These are phyloP conservation scores for Acipenser oxyrinchus DNA, from an alignment of 2,797 vertebrate genomes.

Conservation along the genomic window DNA sequence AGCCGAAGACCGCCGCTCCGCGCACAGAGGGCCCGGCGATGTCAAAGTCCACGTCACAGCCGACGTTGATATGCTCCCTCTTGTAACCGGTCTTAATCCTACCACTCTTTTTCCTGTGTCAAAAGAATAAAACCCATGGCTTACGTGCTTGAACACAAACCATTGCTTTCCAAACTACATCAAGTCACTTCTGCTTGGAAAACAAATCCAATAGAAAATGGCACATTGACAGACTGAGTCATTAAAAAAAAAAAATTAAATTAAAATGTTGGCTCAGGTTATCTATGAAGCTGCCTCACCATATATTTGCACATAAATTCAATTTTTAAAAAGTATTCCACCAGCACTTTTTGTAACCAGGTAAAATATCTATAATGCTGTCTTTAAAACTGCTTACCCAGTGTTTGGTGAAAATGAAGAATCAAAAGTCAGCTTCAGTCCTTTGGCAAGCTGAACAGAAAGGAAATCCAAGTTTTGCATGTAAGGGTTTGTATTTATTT, in stretches of 20 bases:
- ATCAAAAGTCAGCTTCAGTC: constrained; percentile 91
- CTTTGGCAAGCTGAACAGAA: constrained; percentile 70
- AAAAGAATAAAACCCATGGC: not conserved
- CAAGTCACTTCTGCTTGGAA: too few species aligned
- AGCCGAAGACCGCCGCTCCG: constrained; percentile 78
- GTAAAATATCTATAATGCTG: too few species aligned
- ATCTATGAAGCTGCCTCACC: too few species aligned
- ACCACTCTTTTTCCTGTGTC: constrained; percentile 82
- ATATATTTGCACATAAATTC: too few species aligned
- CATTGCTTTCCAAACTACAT: too few species aligned
- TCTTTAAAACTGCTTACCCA: constrained; percentile 62
- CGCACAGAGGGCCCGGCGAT: constrained; percentile 87
- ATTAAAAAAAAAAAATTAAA: too few species aligned
- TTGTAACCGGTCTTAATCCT: constrained; percentile 88
- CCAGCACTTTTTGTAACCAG: too few species aligned
- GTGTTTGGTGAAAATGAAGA: constrained; percentile 96
- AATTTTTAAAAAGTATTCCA: too few species aligned
- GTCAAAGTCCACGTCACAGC: constrained; percentile 89
- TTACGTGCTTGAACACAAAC: not conserved
- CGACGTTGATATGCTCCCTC: constrained; percentile 85
- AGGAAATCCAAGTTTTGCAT: constrained; percentile 35
- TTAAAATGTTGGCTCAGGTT: too few species aligned
- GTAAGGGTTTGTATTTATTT: not conserved
- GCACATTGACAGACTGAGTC: too few species aligned
- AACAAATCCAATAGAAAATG: too few species aligned